Conservation (phyloP, 1,140 invertebrate genomes). For the Drosophila parvula region DNA sequence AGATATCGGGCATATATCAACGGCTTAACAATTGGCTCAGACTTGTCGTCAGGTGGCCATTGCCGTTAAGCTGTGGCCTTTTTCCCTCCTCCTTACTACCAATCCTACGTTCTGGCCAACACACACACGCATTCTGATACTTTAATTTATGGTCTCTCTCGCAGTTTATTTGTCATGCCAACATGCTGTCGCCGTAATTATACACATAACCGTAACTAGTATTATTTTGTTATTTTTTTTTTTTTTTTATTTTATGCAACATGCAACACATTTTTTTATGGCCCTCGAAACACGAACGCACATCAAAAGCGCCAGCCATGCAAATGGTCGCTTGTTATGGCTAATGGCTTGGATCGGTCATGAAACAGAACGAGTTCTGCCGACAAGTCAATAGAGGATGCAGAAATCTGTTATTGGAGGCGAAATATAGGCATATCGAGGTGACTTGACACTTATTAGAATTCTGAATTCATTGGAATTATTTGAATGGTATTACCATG, state of each 20-base stretch:
- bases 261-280: constrained; percentile 60
- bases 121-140: constrained; percentile 72
- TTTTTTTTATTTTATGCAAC: constrained; percentile 28
- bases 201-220: constrained; percentile 72
- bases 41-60: constrained; percentile 78
- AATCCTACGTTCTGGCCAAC: constrained; percentile 1
- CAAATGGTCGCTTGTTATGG: constrained; percentile 55
- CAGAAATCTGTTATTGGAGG: constrained; percentile 24
- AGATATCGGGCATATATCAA: constrained; percentile 64
- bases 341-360: constrained; percentile 45
- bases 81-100: not conserved
- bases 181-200: constrained; percentile 60
- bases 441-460: constrained; percentile 9
- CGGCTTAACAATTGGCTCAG: constrained; percentile 76
- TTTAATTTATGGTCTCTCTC: constrained; percentile 75
- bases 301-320: constrained; percentile 54
- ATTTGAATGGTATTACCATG: not conserved
- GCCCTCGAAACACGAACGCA: constrained; percentile 34
- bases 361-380: constrained; percentile 38
- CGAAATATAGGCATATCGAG: constrained; percentile 16
- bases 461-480: constrained; percentile 19
- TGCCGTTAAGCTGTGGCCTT: constrained; percentile 46
- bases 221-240: constrained; percentile 17
- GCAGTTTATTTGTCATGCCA: constrained; percentile 76
- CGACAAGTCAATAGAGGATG: constrained; percentile 28